Evolutionary conservation across 2,888 invertebrate genomes (phyloP).

Genomic region (Heliothis peltigera): DNA sequence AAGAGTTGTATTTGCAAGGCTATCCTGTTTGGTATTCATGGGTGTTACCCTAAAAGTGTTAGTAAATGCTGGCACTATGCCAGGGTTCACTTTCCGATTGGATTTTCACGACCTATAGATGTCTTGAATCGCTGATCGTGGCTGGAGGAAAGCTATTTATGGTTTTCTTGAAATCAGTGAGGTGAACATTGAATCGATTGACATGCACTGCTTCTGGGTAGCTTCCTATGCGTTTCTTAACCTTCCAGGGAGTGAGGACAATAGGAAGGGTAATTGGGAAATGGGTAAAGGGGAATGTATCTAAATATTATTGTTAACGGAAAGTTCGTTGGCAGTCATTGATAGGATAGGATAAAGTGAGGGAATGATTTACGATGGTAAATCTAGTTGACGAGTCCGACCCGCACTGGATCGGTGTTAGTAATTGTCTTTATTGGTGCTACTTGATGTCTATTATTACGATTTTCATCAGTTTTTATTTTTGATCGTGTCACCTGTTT

Average conservation of each 20-base stretch:
- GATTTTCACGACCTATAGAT: conserved; percentile 55
- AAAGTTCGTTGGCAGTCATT: neutral
- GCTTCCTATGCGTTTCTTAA: conserved; percentile 14
- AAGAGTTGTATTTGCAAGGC: conserved; percentile 48
- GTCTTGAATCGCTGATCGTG: conserved; percentile 49
- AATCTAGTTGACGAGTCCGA: too few relatives aligned
- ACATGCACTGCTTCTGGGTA: conserved; percentile 9
- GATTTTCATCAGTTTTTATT: too few relatives aligned
- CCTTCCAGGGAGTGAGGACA: neutral
- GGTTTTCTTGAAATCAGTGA: conserved; percentile 25
- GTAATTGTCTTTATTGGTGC: too few relatives aligned
- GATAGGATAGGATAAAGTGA: neutral
- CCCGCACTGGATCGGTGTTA: too few relatives aligned
- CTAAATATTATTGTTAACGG: neutral
- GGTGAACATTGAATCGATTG: conserved; percentile 7
- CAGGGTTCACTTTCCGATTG: conserved; percentile 55
- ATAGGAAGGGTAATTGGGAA: too few relatives aligned
- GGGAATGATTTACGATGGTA: neutral
- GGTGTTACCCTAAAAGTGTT: conserved; percentile 51
- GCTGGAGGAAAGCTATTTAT: conserved; percentile 39
- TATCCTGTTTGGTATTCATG: conserved; percentile 46
- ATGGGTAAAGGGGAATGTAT: too few relatives aligned
- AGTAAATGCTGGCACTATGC: conserved; percentile 50
- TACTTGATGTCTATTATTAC: too few relatives aligned
- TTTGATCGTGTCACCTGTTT: too few relatives aligned